A percentile compares a stretch with the other conserved stretches of the same genome.
Conservation (phyloP, 1,140 invertebrate genomes). For the Megalopta genalis region DNA sequence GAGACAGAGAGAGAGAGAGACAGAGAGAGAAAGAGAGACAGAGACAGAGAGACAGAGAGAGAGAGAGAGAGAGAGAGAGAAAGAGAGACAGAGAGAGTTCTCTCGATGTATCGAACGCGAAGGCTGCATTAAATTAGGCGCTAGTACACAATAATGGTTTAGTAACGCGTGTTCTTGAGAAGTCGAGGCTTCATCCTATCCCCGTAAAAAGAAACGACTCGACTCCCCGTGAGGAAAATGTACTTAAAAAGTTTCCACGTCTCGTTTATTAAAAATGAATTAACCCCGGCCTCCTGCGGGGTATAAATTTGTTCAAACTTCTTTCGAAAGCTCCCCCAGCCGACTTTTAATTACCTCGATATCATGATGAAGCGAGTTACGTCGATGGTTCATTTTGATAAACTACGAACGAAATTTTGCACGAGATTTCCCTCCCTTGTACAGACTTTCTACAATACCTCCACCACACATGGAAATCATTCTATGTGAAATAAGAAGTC, state of each 20-base stretch:
- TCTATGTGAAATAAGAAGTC: too few relatives aligned
- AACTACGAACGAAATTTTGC: constrained; percentile 13
- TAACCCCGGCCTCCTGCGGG: constrained; percentile 58
- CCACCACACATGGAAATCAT: too few relatives aligned
- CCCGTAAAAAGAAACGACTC: constrained; percentile 14
- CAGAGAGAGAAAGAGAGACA: too few relatives aligned
- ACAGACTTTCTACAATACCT: too few relatives aligned
- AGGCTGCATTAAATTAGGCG: constrained; percentile 62
- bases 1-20: too few relatives aligned
- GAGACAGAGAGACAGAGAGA: too few relatives aligned
- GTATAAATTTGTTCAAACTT: constrained; percentile 70
- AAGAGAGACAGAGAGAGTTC: constrained; percentile 1
- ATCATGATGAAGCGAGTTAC: constrained; percentile 14
- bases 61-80: background rate
- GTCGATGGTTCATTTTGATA: background rate
- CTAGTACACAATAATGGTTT: constrained; percentile 58
- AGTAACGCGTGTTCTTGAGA: constrained; percentile 61
- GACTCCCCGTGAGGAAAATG: constrained; percentile 46
- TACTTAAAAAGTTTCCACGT: constrained; percentile 71
- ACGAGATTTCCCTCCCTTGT: background rate
- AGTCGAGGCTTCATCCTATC: constrained; percentile 44
- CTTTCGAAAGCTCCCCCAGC: constrained; percentile 31
- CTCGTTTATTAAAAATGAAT: constrained; percentile 75
- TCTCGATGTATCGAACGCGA: constrained; percentile 45
- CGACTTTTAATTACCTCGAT: constrained; percentile 66